These are phyloP conservation scores for Pseudopodoces humilis DNA, from an alignment of 2,113 vertebrate genomes.

Conservation along the genomic window DNA sequence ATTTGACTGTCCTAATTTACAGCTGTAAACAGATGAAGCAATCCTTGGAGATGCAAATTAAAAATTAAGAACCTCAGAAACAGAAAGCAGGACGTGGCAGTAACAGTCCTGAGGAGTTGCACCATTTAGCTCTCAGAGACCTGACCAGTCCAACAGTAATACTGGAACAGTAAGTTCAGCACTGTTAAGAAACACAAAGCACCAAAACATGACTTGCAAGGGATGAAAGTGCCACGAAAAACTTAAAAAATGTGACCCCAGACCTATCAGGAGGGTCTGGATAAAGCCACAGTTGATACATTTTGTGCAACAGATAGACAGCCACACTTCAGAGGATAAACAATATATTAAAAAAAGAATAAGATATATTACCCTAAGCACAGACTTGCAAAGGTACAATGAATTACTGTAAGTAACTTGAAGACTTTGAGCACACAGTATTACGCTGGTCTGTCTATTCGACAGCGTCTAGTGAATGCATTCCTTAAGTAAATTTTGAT, in stretches of 20 bases:
- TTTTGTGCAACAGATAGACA: background rate
- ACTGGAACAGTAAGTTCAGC: background rate
- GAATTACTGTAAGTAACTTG: background rate
- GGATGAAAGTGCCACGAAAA: background rate
- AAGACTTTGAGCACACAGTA: background rate
- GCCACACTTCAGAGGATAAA: background rate
- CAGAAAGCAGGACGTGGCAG: background rate
- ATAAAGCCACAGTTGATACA: background rate
- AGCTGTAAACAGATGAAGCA: background rate
- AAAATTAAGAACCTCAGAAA: background rate
- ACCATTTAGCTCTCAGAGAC: background rate
- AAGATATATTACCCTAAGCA: background rate
- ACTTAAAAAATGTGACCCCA: background rate
- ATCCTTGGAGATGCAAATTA: background rate
- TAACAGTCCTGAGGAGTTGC: background rate
- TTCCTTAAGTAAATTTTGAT: background rate
- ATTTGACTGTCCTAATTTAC: background rate
- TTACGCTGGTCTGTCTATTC: background rate
- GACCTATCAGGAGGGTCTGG: background rate
- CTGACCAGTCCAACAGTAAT: background rate
- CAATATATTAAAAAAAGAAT: background rate
- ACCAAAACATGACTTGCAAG: background rate
- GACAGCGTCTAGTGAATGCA: background rate
- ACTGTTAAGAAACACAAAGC: accelerated
- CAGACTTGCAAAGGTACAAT: background rate